A percentile compares a stretch with the other conserved stretches of the same genome.
Evolutionary conservation across 2,797 vertebrate species (phyloP).

Genomic region (Buphagus erythrorhynchus): DNA sequence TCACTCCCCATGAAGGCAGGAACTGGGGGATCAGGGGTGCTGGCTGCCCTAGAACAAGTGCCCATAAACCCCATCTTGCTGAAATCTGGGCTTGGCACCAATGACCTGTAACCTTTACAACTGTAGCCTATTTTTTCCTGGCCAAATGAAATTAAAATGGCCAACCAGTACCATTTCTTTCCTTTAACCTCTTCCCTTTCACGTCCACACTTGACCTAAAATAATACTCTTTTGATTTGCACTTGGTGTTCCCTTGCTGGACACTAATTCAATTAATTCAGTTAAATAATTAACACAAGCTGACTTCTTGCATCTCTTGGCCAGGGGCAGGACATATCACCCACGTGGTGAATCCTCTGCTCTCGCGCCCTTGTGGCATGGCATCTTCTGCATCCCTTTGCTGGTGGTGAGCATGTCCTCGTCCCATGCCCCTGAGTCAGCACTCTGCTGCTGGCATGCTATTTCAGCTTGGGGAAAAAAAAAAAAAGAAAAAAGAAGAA

Average conservation of each 20-base stretch:
- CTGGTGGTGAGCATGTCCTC: neutral
- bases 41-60: neutral
- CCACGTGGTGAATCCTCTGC: neutral
- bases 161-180: neutral
- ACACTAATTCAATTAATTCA: neutral
- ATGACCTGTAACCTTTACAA: neutral
- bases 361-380: neutral
- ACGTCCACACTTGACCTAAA: neutral
- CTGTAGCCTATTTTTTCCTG: neutral
- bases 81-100: neutral
- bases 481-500: neutral
- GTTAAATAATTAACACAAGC: neutral
- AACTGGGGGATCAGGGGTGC: neutral
- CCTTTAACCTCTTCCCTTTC: neutral
- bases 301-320: neutral
- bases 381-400: neutral
- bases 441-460: neutral
- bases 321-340: neutral
- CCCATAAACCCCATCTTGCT: neutral
- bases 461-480: neutral
- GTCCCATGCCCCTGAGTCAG: slow-evolving; percentile 42
- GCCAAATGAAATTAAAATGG: neutral
- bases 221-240: neutral
- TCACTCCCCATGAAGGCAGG: neutral
- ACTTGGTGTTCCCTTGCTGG: neutral